These are phyloP conservation scores for Limnephilus marmoratus DNA, from an alignment of 2,888 invertebrate genomes.

Conservation along the genomic window DNA sequence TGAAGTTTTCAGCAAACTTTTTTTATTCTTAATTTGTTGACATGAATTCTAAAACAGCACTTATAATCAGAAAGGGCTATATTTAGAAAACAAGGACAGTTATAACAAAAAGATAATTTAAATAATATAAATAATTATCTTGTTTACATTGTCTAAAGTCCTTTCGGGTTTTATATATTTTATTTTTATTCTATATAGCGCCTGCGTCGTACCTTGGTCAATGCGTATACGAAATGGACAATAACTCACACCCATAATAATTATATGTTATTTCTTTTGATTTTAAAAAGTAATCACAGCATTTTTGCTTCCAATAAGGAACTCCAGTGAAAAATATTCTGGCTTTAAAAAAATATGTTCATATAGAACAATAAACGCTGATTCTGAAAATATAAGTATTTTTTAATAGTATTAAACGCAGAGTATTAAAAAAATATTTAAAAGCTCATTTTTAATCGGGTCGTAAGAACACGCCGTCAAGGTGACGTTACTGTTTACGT, in stretches of 20 bases:
- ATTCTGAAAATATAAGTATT: too few relatives aligned
- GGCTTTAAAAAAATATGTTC: too few relatives aligned
- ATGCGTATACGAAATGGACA: background rate
- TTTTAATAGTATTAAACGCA: too few relatives aligned
- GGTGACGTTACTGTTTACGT: too few relatives aligned
- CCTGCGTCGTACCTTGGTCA: background rate
- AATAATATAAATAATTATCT: background rate
- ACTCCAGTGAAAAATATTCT: too few relatives aligned
- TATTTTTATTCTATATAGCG: background rate
- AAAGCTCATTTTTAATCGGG: too few relatives aligned
- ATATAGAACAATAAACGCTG: too few relatives aligned
- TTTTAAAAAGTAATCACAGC: too few relatives aligned
- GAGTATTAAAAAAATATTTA: too few relatives aligned
- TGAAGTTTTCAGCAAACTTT: background rate
- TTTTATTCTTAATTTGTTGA: background rate
- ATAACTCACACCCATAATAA: background rate
- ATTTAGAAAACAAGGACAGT: constrained; percentile 2
- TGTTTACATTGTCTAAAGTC: background rate
- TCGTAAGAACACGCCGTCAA: too few relatives aligned
- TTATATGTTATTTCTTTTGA: too few relatives aligned
- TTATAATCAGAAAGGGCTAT: background rate
- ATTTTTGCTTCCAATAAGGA: too few relatives aligned
- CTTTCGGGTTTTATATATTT: background rate
- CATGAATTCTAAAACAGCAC: background rate
- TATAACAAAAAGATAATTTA: background rate